Base-by-base conservation (phyloP, 2,113 vertebrate genomes). In the Urocolius indicus region DNA sequence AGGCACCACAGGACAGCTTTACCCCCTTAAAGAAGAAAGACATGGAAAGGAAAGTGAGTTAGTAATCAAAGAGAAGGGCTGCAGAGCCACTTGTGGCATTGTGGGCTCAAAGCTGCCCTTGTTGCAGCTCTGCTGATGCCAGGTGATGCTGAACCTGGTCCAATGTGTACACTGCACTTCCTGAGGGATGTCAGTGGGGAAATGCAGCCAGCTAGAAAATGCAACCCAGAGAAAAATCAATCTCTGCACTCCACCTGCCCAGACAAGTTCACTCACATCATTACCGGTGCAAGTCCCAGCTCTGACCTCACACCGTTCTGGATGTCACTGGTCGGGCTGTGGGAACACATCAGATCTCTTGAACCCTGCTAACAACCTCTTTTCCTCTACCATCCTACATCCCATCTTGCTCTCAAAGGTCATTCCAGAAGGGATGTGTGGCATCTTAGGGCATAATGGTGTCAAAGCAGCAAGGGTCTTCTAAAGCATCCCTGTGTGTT, bases 391-490 rank as follows among this genome's bases (percentile, higher is more conserved):
- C 21, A 2, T 17, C 21, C 41, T 46, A 0, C 0, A 1, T 52
- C 38, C 10, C 46, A 3, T 15, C 32, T 38, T 34, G 24, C 9
- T 66, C 13, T 54, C 63, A 1, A 23, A 43, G 24, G 2, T 57
- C 72, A 10, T 46, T 69, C n/a, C 73, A 16, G 38, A 27, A 78
- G 32, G 29, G 26, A 19, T 0, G 0, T 12, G 0, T 3, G 27
- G 6, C 16, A 12, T 29, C 7, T 5, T 13, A 74, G 16, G 34
- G 7, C 22, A 32, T 32, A 15, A 24, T 10, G 24, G n/a, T 36
- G 45, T 5, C 16, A 68, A 78, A 68, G 18, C 43, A 72, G 20
- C 6, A 12, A 12, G 10, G 11, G 15, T 32, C 43, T 85, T 36
- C 3, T 6, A 16, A 15, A 74, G 16, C 2, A 86, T 29, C 8